Percentiles rank a stretch among this genome's conserved stretches.
These are phyloP conservation scores for Rhynchomys soricoides DNA, from an alignment of 2,113 vertebrate species.

Conservation along the genomic window DNA sequence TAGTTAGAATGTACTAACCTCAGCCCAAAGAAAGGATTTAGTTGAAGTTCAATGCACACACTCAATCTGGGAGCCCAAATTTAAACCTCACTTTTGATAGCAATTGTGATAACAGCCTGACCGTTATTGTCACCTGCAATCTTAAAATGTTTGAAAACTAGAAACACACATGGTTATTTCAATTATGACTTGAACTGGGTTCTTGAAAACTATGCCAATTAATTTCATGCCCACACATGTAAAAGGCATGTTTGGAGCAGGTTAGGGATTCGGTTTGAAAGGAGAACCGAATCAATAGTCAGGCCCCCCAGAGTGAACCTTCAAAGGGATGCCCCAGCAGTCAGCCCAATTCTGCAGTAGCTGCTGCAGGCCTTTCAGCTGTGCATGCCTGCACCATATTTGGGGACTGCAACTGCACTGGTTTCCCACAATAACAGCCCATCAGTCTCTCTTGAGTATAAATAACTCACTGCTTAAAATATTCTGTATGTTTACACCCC, in stretches of 20 bases:
- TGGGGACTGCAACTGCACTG: conserved; percentile 10
- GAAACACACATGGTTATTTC: conserved; percentile 3
- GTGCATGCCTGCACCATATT: conserved; percentile 59
- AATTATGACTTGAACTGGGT: neutral
- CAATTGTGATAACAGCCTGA: neutral
- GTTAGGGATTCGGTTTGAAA: neutral
- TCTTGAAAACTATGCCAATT: neutral
- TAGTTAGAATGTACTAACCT: neutral
- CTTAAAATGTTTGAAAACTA: conserved; percentile 10
- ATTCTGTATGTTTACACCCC: neutral
- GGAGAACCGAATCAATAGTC: neutral
- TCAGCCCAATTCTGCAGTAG: neutral
- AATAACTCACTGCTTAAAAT: conserved; percentile 67
- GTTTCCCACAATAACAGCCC: conserved; percentile 68
- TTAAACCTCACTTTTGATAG: conserved; percentile 2
- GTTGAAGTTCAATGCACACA: neutral
- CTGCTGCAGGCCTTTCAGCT: neutral
- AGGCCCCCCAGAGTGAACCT: neutral
- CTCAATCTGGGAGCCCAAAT: neutral
- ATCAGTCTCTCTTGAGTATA: conserved; percentile 52
- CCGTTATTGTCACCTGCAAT: neutral
- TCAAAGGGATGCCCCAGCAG: neutral
- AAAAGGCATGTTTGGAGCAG: neutral
- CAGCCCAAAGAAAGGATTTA: neutral
- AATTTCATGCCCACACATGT: neutral